These are phyloP conservation scores for Thecophora atra DNA, from an alignment of 2,888 invertebrate species.

Conservation along the genomic window DNA sequence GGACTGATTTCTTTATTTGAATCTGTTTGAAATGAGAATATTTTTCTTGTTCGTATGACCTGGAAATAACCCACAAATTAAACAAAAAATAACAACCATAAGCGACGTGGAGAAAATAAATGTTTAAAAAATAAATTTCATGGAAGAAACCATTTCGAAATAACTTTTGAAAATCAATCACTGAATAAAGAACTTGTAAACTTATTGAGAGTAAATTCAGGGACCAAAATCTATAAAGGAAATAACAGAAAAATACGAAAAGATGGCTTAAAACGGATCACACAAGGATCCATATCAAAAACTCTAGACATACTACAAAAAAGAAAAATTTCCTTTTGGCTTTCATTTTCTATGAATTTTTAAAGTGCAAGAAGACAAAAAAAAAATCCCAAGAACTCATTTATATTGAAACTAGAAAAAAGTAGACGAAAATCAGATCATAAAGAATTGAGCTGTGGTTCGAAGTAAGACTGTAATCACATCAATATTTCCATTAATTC, in stretches of 20 bases:
- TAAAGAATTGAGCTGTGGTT: neutral
- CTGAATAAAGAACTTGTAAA: conserved; percentile 1
- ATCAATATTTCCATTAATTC: no score
- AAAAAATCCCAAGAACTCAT: conserved; percentile 17
- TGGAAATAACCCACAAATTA: conserved; percentile 22
- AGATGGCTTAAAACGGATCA: conserved; percentile 10
- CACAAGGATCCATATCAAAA: neutral
- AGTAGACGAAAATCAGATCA: neutral
- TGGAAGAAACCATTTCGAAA: neutral
- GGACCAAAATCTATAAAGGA: conserved; percentile 32
- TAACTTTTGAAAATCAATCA: neutral
- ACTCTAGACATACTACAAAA: conserved; percentile 1
- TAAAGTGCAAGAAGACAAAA: neutral
- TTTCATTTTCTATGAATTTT: neutral
- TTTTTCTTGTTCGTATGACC: neutral
- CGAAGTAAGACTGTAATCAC: neutral
- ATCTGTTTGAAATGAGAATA: neutral
- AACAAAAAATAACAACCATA: neutral
- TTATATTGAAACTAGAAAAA: conserved; percentile 9
- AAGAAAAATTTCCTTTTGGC: neutral
- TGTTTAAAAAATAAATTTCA: neutral
- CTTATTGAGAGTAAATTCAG: conserved; percentile 32
- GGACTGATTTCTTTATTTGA: no score
- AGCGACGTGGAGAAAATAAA: neutral
- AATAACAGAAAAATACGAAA: conserved; percentile 7